Conservation (phyloP, 2,797 vertebrate genomes). For the Esox lucius region DNA sequence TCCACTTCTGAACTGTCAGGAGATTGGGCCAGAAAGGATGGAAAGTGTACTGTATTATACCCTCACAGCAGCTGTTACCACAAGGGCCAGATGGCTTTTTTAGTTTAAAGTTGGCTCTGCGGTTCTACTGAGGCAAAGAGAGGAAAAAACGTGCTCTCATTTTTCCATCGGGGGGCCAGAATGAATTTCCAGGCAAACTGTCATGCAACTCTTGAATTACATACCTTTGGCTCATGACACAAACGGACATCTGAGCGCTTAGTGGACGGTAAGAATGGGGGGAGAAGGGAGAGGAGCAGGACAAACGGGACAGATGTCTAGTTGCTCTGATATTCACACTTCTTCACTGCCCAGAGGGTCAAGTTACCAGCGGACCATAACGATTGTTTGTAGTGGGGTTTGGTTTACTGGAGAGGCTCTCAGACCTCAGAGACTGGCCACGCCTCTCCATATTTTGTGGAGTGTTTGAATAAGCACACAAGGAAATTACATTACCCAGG, state of each 20-base stretch:
- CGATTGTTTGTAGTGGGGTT: neutral
- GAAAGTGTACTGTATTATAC: too few species aligned
- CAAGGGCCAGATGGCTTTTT: neutral
- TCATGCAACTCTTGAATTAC: neutral
- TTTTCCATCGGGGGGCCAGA: neutral
- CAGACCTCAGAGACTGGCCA: neutral
- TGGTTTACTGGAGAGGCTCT: neutral
- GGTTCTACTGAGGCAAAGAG: neutral
- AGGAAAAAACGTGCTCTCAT: neutral
- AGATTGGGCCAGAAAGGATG: too few species aligned
- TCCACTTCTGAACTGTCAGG: neutral
- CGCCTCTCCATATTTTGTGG: neutral
- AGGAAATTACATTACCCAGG: conserved; percentile 61
- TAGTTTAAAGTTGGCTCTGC: neutral
- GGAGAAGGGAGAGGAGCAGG: neutral
- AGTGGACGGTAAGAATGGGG: neutral
- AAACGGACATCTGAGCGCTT: neutral
- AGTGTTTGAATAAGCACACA: conserved; percentile 26
- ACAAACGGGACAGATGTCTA: neutral
- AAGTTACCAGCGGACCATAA: neutral
- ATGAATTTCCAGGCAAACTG: neutral
- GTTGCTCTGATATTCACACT: neutral
- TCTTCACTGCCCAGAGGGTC: neutral
- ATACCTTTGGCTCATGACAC: neutral
- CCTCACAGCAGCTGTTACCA: too few species aligned